Conservation (phyloP, 2,888 invertebrate species). For the Lamellibrachia satsuma region DNA sequence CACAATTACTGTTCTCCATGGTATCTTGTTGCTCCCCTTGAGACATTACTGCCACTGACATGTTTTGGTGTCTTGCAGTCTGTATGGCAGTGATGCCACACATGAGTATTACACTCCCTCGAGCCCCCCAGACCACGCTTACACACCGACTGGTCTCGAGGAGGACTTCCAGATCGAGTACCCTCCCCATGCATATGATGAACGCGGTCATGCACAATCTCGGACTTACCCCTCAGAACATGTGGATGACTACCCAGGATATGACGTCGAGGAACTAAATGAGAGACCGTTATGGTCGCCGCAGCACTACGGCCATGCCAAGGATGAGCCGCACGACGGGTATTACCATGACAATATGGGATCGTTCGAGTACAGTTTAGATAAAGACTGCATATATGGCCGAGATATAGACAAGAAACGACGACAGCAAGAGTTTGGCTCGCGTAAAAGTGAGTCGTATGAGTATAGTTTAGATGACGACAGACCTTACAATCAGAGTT, state of each 20-base stretch:
- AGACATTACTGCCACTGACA: neutral
- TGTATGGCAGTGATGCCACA: slow-evolving; percentile 42
- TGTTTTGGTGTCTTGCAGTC: slow-evolving; percentile 32
- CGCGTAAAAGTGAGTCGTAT: neutral
- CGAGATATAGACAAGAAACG: neutral
- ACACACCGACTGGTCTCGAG: slow-evolving; percentile 37
- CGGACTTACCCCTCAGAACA: slow-evolving; percentile 13
- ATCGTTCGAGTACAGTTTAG: slow-evolving; percentile 20
- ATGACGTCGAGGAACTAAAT: slow-evolving; percentile 22
- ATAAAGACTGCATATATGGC: neutral
- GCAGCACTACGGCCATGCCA: slow-evolving; percentile 32
- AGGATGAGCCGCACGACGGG: neutral
- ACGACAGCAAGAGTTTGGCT: neutral
- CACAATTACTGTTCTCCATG: neutral
- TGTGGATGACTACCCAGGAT: slow-evolving; percentile 29
- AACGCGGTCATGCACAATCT: neutral
- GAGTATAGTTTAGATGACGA: neutral
- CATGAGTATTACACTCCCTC: slow-evolving; percentile 39
- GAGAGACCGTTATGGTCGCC: slow-evolving; percentile 14
- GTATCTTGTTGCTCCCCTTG: neutral
- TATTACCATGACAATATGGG: neutral
- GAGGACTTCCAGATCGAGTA: slow-evolving; percentile 14
- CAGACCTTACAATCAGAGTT: neutral
- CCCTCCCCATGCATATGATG: slow-evolving; percentile 25
- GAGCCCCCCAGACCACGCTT: slow-evolving; percentile 43